phyloP scores from a whole-genome alignment of 1,140 invertebrate genomes.

The Vanessa atalanta region DNA sequence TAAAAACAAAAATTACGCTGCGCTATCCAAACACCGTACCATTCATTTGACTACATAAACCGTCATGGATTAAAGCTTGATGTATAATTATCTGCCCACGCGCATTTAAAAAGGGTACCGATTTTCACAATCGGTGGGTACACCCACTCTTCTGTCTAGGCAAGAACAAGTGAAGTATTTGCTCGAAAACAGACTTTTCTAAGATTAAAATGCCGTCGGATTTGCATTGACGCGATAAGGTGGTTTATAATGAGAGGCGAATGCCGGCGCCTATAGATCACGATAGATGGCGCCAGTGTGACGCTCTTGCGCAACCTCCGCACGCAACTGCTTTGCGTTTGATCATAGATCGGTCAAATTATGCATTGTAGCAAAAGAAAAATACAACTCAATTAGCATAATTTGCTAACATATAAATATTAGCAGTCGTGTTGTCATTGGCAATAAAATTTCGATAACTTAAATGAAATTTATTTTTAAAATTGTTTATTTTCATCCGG shows the following conservation, averaged over 20 bases:
- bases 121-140: constrained; percentile 63
- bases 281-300: constrained; percentile 69
- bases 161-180: constrained; percentile 54
- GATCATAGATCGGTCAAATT: constrained; percentile 14
- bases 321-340: constrained; percentile 42
- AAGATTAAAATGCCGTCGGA: constrained; percentile 67
- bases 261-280: constrained; percentile 68
- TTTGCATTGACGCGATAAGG: constrained; percentile 73
- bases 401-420: not conserved
- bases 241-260: constrained; percentile 50
- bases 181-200: constrained; percentile 61
- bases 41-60: constrained; percentile 53
- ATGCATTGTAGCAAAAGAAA: not conserved
- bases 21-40: constrained; percentile 20
- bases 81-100: constrained; percentile 74
- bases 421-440: too few species aligned
- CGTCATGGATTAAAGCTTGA: constrained; percentile 63
- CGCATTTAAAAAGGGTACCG: constrained; percentile 58
- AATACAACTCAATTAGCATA: not conserved
- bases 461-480: too few species aligned
- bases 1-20: constrained; percentile 30
- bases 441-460: too few species aligned
- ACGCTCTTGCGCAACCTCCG: constrained; percentile 56
- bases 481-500: too few species aligned
- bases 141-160: constrained; percentile 54